Conservation (phyloP, 2,113 vertebrate species). For the Tetraodon nigroviridis region DNA sequence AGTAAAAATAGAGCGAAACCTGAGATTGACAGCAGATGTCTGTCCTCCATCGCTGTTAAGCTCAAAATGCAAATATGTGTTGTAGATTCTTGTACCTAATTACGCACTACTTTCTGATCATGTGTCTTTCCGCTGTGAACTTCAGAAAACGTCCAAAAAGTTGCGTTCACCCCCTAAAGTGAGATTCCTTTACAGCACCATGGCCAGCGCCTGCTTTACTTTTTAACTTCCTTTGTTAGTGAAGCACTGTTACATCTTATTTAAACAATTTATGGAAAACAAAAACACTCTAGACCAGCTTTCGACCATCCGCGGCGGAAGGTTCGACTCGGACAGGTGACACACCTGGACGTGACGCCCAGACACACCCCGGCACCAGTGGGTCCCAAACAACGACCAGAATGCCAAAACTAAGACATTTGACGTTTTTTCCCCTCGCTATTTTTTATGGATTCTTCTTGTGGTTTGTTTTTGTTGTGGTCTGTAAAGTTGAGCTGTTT, state of each 20-base stretch:
- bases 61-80: too few species aligned
- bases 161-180: neutral
- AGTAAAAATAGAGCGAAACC: too few species aligned
- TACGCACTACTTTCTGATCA: too few species aligned
- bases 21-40: too few species aligned
- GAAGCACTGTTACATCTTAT: conserved; percentile 2
- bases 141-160: too few species aligned
- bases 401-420: neutral
- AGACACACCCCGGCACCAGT: neutral
- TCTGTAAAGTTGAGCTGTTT: neutral
- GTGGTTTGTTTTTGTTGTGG: neutral
- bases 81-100: too few species aligned
- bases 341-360: conserved; percentile 8
- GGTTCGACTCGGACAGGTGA: too few species aligned
- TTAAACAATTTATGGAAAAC: conserved; percentile 5
- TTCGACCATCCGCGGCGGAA: too few species aligned
- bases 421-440: neutral
- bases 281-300: conserved; percentile 2
- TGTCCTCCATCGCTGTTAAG: too few species aligned
- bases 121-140: too few species aligned
- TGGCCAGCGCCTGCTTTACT: conserved; percentile 49
- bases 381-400: neutral
- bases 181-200: conserved; percentile 47
- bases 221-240: neutral
- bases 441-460: neutral